phyloP scores from a whole-genome alignment of 2,797 vertebrate genomes.

The Acanthopagrus latus region DNA sequence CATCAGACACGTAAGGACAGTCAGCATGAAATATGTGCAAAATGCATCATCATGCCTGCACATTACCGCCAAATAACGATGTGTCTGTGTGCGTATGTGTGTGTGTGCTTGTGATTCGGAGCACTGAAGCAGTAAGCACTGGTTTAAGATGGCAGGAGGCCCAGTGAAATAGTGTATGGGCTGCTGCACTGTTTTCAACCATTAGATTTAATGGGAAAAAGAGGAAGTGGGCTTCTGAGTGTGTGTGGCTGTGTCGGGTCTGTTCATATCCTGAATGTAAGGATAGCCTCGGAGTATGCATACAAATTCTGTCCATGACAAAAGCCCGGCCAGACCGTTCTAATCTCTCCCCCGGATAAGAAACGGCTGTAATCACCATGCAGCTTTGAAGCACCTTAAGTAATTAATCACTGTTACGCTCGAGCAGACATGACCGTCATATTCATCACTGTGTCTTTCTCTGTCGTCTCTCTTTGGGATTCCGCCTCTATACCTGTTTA shows the following conservation, averaged over 20 bases:
- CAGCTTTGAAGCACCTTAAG: conserved; percentile 52
- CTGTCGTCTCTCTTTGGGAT: conserved; percentile 5
- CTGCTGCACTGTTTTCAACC: conserved; percentile 5
- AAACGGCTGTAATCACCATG: conserved; percentile 56
- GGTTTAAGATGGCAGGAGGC: conserved; percentile 17
- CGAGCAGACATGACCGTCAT: conserved; percentile 52
- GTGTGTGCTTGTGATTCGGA: conserved; percentile 13
- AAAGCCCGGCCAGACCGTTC: conserved; percentile 34
- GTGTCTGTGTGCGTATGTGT: background rate
- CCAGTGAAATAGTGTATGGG: background rate
- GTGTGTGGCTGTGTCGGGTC: background rate
- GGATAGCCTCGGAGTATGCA: conserved; percentile 20
- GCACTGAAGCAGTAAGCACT: background rate
- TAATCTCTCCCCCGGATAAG: conserved; percentile 52
- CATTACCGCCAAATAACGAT: background rate
- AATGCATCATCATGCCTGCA: conserved; percentile 25
- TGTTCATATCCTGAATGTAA: conserved; percentile 46
- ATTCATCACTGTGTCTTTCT: conserved; percentile 40
- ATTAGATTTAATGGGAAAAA: conserved; percentile 27
- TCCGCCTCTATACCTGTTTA: background rate
- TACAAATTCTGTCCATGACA: conserved; percentile 53
- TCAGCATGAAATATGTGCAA: conserved; percentile 24
- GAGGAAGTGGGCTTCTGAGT: background rate
- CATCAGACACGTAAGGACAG: conserved; percentile 21
- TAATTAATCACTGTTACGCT: conserved; percentile 63